Percentiles rank a stretch among this genome's conserved stretches.
These are phyloP conservation scores for Dendrocopos noguchii DNA, from an alignment of 2,113 vertebrate species.

Conservation along the genomic window DNA sequence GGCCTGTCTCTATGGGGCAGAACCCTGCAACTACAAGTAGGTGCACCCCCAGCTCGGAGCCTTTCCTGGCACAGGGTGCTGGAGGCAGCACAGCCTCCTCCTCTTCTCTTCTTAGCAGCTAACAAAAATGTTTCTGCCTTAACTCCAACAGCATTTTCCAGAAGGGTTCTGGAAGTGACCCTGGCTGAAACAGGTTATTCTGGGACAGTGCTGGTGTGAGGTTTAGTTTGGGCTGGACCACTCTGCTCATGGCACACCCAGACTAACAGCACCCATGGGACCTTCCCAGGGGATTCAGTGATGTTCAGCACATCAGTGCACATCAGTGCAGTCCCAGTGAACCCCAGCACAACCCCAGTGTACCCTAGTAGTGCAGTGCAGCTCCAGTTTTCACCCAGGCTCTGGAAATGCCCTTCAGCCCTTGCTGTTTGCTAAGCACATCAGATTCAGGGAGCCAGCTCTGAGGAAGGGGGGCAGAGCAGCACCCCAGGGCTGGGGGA, in stretches of 20 bases:
- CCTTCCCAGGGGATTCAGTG: not conserved
- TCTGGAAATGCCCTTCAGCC: not conserved
- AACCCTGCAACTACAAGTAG: slow-evolving; percentile 82
- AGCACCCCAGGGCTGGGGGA: not conserved
- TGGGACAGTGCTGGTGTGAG: not conserved
- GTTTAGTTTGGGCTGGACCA: not conserved
- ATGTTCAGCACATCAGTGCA: fast-evolving
- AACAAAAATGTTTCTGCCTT: not conserved
- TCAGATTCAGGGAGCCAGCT: not conserved
- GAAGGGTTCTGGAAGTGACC: not conserved
- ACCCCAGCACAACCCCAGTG: not conserved
- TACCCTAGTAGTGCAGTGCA: not conserved
- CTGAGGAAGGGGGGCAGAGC: not conserved
- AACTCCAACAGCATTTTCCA: not conserved
- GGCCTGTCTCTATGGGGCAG: slow-evolving; percentile 77
- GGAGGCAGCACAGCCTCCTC: not conserved
- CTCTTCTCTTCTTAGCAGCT: not conserved
- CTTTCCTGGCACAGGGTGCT: fast-evolving
- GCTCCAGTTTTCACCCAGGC: not conserved
- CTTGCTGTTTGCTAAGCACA: fast-evolving
- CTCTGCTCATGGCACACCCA: fast-evolving
- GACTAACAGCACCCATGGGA: not conserved
- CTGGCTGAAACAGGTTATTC: not conserved
- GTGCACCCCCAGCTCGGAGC: not conserved
- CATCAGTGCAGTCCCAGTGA: not conserved